Percentiles rank a stretch among this genome's conserved stretches.
Conservation (phyloP, 2,888 invertebrate species). For the Cabera pusaria region DNA sequence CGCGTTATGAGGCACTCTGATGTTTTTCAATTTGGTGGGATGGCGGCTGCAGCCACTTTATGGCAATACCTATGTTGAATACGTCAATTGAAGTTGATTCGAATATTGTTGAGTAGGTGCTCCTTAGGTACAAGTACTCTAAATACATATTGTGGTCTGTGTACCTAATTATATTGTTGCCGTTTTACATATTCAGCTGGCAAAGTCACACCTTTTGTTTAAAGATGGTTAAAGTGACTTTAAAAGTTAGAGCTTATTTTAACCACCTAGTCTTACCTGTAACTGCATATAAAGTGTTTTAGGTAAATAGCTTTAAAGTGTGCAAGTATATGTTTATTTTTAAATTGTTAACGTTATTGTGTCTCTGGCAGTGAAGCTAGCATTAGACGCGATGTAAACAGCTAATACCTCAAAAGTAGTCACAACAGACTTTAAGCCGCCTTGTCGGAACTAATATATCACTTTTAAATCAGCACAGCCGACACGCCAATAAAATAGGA, state of each 20-base stretch:
- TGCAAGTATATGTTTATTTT: too few species aligned
- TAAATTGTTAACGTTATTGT: conserved; percentile 18
- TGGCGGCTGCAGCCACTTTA: conserved; percentile 60
- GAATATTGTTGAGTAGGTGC: too few species aligned
- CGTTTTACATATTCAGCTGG: too few species aligned
- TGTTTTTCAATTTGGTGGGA: conserved; percentile 79
- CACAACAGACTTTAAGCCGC: conserved; percentile 52
- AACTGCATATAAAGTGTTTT: too few species aligned
- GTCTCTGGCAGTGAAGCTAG: conserved; percentile 1
- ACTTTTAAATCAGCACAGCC: conserved; percentile 67
- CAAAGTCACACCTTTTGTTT: too few species aligned
- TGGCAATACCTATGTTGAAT: conserved; percentile 45
- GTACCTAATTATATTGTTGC: too few species aligned
- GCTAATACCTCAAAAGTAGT: conserved; percentile 49
- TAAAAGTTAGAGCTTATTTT: too few species aligned
- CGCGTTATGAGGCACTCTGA: conserved; percentile 70
- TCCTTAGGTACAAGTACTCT: too few species aligned
- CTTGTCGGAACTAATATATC: conserved; percentile 68
- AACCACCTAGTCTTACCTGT: too few species aligned
- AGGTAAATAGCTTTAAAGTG: too few species aligned
- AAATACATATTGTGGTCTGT: too few species aligned
- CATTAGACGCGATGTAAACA: conserved; percentile 24
- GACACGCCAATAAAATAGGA: conserved; percentile 59
- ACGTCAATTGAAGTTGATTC: conserved; percentile 32
- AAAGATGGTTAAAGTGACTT: too few species aligned